Evolutionary conservation across 1,140 invertebrate genomes (phyloP).

Genomic region (Limonius californicus): DNA sequence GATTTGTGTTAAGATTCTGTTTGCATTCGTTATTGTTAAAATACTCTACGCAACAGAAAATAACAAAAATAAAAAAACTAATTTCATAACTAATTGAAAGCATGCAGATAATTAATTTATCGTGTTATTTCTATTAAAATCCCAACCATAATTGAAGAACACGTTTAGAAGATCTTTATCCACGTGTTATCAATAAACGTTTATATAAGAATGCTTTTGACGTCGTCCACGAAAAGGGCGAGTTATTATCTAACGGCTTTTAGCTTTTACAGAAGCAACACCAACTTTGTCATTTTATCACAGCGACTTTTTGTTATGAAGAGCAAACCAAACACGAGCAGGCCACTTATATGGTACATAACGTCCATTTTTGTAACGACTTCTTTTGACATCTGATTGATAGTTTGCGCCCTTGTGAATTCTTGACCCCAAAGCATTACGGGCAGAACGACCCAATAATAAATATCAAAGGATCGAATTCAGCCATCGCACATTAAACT

Average conservation of each 20-base stretch:
- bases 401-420: not conserved
- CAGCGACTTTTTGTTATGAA: not conserved
- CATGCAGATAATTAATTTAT: no score
- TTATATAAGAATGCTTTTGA: no score
- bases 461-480: not conserved
- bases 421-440: not conserved
- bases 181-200: no score
- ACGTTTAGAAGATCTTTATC: no score
- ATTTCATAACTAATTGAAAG: no score
- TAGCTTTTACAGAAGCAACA: not conserved
- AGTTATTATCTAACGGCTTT: not conserved
- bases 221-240: not conserved
- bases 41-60: no score
- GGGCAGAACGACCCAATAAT: not conserved
- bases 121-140: no score
- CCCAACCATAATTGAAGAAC: no score
- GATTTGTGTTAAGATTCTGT: no score
- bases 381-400: not conserved
- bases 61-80: no score
- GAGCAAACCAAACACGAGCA: not conserved
- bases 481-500: not conserved
- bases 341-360: not conserved
- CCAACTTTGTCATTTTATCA: constrained; percentile 1
- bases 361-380: not conserved
- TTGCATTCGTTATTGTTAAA: no score